Conservation (phyloP, 2,113 vertebrate species). For the Brachypodius melanocephalos region DNA sequence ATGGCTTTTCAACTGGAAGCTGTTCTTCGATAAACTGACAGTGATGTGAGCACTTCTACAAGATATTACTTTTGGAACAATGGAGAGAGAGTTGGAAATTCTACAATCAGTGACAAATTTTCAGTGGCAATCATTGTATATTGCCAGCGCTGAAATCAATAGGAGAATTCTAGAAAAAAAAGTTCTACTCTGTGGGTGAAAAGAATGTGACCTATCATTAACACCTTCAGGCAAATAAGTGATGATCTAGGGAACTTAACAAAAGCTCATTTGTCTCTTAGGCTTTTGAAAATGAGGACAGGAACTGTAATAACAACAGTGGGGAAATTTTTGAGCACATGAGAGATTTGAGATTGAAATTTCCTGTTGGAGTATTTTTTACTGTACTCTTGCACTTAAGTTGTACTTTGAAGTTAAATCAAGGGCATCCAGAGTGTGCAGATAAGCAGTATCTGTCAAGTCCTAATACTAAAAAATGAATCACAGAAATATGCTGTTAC, state of each 20-base stretch:
- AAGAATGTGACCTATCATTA: not conserved
- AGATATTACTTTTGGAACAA: not conserved
- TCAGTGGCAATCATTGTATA: not conserved
- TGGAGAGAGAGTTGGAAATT: not conserved
- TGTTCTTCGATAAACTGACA: slow-evolving; percentile 1
- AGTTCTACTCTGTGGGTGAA: not conserved
- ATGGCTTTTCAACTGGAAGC: not conserved
- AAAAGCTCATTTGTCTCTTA: not conserved
- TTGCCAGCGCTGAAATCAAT: not conserved
- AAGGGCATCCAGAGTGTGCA: not conserved
- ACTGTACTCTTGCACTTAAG: not conserved
- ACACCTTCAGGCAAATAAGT: not conserved
- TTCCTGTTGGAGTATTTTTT: not conserved
- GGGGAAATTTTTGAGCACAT: not conserved
- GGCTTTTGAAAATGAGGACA: slow-evolving; percentile 20
- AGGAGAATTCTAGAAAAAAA: not conserved
- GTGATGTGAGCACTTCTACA: not conserved
- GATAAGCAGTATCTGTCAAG: not conserved
- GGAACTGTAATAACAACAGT: not conserved
- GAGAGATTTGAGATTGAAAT: not conserved
- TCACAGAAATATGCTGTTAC: not conserved
- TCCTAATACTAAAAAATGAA: not conserved
- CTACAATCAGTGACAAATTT: not conserved
- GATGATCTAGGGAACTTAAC: not conserved
- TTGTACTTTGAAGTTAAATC: slow-evolving; percentile 9